Evolutionary conservation across 2,888 invertebrate genomes (phyloP).

Genomic region (Ormyrus nitidulus): DNA sequence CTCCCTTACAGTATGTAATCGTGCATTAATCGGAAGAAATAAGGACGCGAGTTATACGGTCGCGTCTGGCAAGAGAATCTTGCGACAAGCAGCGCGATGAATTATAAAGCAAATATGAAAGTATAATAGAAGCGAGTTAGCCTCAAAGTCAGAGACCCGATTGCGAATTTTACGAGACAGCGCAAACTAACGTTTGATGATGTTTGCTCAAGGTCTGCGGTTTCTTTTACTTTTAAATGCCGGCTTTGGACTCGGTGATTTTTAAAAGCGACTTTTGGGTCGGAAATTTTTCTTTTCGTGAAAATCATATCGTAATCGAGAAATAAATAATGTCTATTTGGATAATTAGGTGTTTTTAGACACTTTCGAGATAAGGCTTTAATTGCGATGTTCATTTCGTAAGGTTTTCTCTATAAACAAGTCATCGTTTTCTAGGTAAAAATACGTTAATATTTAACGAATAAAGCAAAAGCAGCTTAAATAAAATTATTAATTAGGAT

Average conservation of each 20-base stretch:
- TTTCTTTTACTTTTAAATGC: no score
- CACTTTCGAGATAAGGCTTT: no score
- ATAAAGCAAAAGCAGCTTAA: no score
- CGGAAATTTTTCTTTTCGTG: neutral
- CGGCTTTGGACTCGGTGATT: no score
- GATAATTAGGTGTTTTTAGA: no score
- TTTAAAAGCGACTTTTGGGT: neutral
- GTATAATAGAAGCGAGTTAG: neutral
- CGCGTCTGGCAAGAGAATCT: neutral
- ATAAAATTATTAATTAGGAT: no score
- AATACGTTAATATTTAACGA: no score
- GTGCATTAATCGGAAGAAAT: slow-evolving; percentile 4
- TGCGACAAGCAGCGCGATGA: slow-evolving; percentile 3
- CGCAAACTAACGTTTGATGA: slow-evolving; percentile 15
- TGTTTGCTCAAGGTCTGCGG: slow-evolving; percentile 21
- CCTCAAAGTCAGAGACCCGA: neutral
- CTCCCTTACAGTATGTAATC: neutral
- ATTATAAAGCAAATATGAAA: slow-evolving; percentile 43
- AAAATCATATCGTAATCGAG: no score
- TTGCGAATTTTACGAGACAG: slow-evolving; percentile 36
- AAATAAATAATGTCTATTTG: no score
- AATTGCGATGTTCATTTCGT: no score
- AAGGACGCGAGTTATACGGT: neutral
- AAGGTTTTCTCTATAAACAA: no score
- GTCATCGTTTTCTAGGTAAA: no score